Evolutionary conservation across 2,797 vertebrate species (phyloP), one percentile per base, ranked within the genome.

Genomic region (Labroides dimidiatus): DNA sequence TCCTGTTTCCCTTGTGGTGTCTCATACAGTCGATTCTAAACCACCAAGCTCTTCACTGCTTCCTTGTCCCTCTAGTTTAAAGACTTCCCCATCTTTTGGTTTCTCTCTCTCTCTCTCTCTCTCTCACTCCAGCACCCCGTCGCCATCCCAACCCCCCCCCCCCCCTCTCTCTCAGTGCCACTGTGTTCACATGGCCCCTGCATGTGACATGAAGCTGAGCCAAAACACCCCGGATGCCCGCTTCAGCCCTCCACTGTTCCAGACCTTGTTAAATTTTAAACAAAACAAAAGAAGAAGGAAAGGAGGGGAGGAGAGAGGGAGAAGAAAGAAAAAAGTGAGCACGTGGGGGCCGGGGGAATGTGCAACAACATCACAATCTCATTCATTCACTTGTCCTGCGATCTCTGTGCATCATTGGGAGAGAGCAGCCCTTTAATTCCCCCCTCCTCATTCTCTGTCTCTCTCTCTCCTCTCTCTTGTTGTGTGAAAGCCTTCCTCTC

Each of bases 181-280:
- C 90, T 74, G 78, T 78, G 84, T 93, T 93, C 93, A 92, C 91
- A 92, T 93, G 92, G 92, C 88, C 91, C 64, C 89, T 81, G 89
- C 93, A 94, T 93, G 93, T 94, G 93, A 93, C 90, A 84, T 55
- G 64, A 87, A 86, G 88, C 81, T 54, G 81, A 91, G 91, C 93
- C 92, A 93, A 88, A 91, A 90, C 91, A 89, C 93, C 92, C 92
- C 91, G 92, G 93, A 93, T 91, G 90, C 91, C 91, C 79, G 62
- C 82, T 89, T 90, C 90, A 84, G 81, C 89, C 89, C 87, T 91
- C 84, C 84, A 80, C 87, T 91, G 89, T 93, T 91, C 86, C 87
- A 89, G 89, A 83, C 89, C 90, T 92, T 90, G 92, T 94, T 93
- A 91, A 90, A 92, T 89, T 90, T 93, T 88, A 88, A 92, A 92